phyloP scores from a whole-genome alignment of 2,888 invertebrate genomes.

The Masnerella sp. region DNA sequence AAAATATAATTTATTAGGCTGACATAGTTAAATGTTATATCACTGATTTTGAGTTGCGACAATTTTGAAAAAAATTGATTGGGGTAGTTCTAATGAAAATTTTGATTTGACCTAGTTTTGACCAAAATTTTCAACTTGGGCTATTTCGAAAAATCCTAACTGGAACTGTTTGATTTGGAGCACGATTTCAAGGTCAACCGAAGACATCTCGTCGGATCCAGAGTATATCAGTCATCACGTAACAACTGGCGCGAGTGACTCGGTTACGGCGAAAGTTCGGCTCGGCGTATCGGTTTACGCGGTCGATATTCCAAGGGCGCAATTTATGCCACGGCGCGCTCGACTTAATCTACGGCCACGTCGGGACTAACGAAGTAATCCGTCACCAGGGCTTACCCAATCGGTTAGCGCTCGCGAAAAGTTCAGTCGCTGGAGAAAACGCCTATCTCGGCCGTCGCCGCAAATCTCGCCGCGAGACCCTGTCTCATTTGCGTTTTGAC shows the following conservation, averaged over 20 bases:
- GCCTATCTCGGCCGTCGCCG: slow-evolving; percentile 32
- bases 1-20: no score
- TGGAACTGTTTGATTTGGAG: no score
- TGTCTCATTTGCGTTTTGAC: slow-evolving; percentile 49
- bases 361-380: slow-evolving; percentile 59
- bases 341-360: slow-evolving; percentile 55
- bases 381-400: slow-evolving; percentile 55
- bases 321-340: slow-evolving; percentile 56
- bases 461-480: slow-evolving; percentile 32
- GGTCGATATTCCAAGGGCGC: slow-evolving; percentile 66
- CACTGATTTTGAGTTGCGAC: no score
- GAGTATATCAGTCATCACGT: slow-evolving; percentile 39
- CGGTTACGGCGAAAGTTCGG: slow-evolving; percentile 65
- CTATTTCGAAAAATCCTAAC: no score
- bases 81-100: no score
- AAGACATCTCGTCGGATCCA: slow-evolving; percentile 35
- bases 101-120: no score
- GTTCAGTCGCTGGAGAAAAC: slow-evolving; percentile 48
- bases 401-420: slow-evolving; percentile 50
- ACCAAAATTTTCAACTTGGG: no score
- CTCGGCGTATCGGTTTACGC: slow-evolving; percentile 60
- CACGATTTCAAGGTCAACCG: slow-evolving; percentile 59
- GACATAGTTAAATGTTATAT: no score
- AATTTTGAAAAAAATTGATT: no score
- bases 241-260: slow-evolving; percentile 57